These are phyloP conservation scores for Nyctalus aviator DNA, from an alignment of 2,797 vertebrate genomes.

Conservation along the genomic window DNA sequence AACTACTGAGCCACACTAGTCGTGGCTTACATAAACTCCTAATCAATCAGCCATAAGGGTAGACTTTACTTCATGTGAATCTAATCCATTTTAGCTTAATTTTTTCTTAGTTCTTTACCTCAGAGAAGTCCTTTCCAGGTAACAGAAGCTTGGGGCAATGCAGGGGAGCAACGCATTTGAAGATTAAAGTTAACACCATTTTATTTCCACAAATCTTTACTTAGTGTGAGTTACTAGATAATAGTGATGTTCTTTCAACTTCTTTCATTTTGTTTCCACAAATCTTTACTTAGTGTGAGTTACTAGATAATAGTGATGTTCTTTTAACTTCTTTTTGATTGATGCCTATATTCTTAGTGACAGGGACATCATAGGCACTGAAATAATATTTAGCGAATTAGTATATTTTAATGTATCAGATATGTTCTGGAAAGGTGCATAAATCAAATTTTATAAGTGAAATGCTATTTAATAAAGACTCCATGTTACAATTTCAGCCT, in stretches of 20 bases:
- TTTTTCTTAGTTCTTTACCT: neutral
- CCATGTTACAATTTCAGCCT: neutral
- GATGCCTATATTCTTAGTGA: neutral
- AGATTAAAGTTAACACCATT: slow-evolving; percentile 8
- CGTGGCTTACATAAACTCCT: neutral
- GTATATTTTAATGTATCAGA: neutral
- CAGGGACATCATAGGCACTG: neutral
- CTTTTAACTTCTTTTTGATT: neutral
- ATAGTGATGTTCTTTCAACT: neutral
- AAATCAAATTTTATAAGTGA: neutral
- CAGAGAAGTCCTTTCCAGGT: neutral
- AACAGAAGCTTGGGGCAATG: neutral
- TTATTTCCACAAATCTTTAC: neutral
- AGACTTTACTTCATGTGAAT: neutral
- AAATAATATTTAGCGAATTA: slow-evolving; percentile 5
- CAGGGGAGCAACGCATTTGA: neutral
- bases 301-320: neutral
- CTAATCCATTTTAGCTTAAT: neutral
- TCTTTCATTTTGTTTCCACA: neutral
- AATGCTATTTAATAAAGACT: neutral
- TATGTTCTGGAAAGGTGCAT: neutral
- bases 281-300: neutral
- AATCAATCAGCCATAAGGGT: neutral
- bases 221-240: neutral
- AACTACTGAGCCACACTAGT: too few relatives aligned